Conservation (phyloP, 2,113 vertebrate species). For the Brachirus orientalis region DNA sequence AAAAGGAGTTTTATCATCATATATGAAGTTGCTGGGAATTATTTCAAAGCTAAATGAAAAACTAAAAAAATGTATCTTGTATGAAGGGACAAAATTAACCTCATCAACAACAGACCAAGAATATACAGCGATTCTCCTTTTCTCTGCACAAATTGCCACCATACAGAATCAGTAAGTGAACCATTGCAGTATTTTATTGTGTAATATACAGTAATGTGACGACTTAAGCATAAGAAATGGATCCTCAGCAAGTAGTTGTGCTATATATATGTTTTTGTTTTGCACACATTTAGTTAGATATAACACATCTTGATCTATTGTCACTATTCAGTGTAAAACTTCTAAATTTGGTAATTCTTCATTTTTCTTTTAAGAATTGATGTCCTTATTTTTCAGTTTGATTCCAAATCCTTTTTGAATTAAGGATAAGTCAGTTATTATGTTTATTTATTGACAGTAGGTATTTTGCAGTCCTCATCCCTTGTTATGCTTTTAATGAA, state of each 20-base stretch:
- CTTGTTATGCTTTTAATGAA: too few relatives aligned
- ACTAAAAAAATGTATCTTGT: neutral
- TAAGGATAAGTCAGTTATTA: too few relatives aligned
- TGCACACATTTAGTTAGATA: too few relatives aligned
- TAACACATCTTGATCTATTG: too few relatives aligned
- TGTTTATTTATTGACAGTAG: too few relatives aligned
- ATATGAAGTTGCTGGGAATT: conserved; percentile 9
- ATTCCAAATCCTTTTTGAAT: too few relatives aligned
- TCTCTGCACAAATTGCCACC: conserved; percentile 23
- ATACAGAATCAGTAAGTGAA: conserved; percentile 7
- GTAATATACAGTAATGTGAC: neutral
- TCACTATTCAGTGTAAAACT: too few relatives aligned
- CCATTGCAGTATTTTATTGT: conserved; percentile 3
- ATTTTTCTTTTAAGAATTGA: too few relatives aligned
- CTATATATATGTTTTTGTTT: neutral
- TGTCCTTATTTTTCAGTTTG: too few relatives aligned
- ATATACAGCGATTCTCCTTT: conserved; percentile 11
- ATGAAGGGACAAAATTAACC: neutral
- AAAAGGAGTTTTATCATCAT: conserved; percentile 38
- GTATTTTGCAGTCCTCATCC: too few relatives aligned
- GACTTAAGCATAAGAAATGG: conserved; percentile 21
- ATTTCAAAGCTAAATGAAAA: conserved; percentile 10
- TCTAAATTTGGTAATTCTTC: too few relatives aligned
- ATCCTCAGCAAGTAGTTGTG: conserved; percentile 15
- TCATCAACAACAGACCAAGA: conserved; percentile 14